Base-by-base conservation (phyloP, 2,888 invertebrate species). In the Hetaerina titia region DNA sequence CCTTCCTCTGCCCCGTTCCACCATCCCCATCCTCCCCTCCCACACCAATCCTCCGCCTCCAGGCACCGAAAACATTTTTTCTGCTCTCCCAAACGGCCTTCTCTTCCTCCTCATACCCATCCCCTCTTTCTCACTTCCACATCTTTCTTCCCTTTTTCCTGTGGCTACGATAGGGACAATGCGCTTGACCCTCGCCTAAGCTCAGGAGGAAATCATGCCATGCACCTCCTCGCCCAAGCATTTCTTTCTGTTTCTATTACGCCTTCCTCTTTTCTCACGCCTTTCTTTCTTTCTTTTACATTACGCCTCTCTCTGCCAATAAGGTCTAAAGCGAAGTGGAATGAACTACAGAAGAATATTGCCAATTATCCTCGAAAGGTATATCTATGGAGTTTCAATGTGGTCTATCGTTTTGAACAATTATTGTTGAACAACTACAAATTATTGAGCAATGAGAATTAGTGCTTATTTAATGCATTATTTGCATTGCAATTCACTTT, bases 191-290 rank as follows among this genome's bases (percentile, higher is more conserved):
- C 56, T 92, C 92, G 57, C 92, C 92, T 69, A 92, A 69, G 92
- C 56, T 69, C n/a, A 92, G 31, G 69, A 92, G 92, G 92, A 92
- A 92, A 92, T 69, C 92, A 69, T 92, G 69, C 92, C 92, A 92
- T 13, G 31, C 69, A 92, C 92, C 92, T 74, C 56, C 81, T 31
- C 92, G 69, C 69, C 92, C 56, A 69, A 45, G 25, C n/a, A 60
- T 92, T 74, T 64, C 45, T 69, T 69, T 92, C 64, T 74, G 69
- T 69, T 69, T 92, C 69, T 69, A 92, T 92, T 69, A 92, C 69
- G 69, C 64, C 9, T 31, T 64, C 90, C 15, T 60, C n/a, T n/a
- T n/a, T n/a, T n/a, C n/a, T n/a, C n/a, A n/a, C n/a, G n/a, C n/a
- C n/a, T n/a, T n/a, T n/a, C n/a, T n/a, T n/a, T n/a, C n/a, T n/a